phyloP scores from a whole-genome alignment of 2,797 vertebrate genomes.

The Acanthurus tractus region DNA sequence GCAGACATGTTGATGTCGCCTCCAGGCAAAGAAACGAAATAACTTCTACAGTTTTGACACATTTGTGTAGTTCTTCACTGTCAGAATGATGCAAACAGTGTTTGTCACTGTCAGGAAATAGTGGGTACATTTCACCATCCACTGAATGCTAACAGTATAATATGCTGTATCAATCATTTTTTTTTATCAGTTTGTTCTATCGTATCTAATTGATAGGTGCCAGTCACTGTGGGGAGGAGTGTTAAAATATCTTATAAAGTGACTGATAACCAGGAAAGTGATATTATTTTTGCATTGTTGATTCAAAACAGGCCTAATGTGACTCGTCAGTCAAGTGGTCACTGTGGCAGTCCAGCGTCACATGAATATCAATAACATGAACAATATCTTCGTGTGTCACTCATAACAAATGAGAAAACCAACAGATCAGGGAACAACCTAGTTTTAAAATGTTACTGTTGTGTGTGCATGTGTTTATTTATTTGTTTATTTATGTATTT shows the following conservation, averaged over 20 bases:
- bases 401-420: neutral
- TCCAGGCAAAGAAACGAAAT: conserved; percentile 32
- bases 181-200: no score
- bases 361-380: neutral
- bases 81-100: conserved; percentile 8
- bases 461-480: no score
- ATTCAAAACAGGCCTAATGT: neutral
- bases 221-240: no score
- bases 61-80: neutral
- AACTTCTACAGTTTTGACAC: conserved; percentile 10
- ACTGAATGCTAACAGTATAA: no score
- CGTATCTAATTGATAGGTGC: no score
- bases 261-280: neutral
- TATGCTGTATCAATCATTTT: no score
- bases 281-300: neutral
- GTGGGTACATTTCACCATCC: no score
- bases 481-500: neutral
- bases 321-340: no score
- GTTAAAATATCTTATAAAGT: no score
- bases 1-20: conserved; percentile 22
- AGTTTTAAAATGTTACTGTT: neutral
- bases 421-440: neutral
- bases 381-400: neutral
- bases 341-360: no score
- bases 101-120: conserved; percentile 13